A percentile compares a stretch with the other conserved stretches of the same genome.
Conservation (phyloP, 2,888 invertebrate species). For the Eristalinus aeneus region DNA sequence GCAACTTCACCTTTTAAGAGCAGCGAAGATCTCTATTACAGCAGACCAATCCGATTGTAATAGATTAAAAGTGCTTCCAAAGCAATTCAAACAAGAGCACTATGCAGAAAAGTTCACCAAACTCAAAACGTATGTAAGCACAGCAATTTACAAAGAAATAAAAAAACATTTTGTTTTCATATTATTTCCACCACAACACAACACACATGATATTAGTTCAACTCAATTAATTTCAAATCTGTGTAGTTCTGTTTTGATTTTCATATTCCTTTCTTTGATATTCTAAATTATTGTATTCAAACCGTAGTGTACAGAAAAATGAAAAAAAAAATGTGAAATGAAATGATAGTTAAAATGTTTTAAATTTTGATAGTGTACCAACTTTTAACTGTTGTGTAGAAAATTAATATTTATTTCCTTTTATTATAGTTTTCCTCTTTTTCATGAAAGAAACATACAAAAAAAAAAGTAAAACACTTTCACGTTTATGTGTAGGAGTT, state of each 20-base stretch:
- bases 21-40: too few species aligned
- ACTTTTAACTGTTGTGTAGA: slow-evolving; percentile 63
- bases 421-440: slow-evolving; percentile 34
- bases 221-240: slow-evolving; percentile 42
- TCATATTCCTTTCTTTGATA: slow-evolving; percentile 1
- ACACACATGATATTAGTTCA: slow-evolving; percentile 30
- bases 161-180: background rate
- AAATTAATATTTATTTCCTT: slow-evolving; percentile 63
- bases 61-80: too few species aligned
- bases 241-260: slow-evolving; percentile 21
- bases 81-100: too few species aligned
- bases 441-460: slow-evolving; percentile 29
- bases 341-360: slow-evolving; percentile 37
- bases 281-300: slow-evolving; percentile 61
- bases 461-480: slow-evolving; percentile 21
- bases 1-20: too few species aligned
- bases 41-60: too few species aligned
- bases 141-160: slow-evolving; percentile 3
- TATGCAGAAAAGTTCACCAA: too few species aligned
- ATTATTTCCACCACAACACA: slow-evolving; percentile 39
- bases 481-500: slow-evolving; percentile 35
- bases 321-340: slow-evolving; percentile 23
- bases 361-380: slow-evolving; percentile 42
- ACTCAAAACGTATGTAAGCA: background rate
- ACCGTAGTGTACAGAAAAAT: slow-evolving; percentile 63